phyloP scores from a whole-genome alignment of 37 sponge, comb jelly and placozoan genomes.

The Hexactinellida sp. region DNA sequence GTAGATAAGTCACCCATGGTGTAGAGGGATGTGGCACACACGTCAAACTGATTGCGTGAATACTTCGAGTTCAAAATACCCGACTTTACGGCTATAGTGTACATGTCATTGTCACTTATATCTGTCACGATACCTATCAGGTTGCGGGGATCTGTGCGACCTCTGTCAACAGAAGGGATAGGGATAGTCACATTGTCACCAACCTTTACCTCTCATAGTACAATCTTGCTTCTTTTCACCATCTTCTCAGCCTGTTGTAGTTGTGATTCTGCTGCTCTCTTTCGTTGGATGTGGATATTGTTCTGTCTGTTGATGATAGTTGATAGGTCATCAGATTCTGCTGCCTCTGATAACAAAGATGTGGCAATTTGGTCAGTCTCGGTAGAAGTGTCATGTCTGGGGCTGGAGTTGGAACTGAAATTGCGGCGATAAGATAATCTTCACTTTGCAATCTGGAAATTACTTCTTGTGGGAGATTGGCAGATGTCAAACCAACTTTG shows the following conservation, averaged over 20 bases:
- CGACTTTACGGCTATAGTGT: not conserved
- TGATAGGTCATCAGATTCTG: not conserved
- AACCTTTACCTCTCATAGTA: not conserved
- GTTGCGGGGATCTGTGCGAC: not conserved
- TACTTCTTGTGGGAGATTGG: not conserved
- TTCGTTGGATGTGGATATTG: not conserved
- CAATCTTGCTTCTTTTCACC: not conserved
- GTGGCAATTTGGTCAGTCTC: not conserved
- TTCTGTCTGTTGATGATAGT: not conserved
- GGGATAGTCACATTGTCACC: not conserved
- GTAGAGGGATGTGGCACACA: not conserved
- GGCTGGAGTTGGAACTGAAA: not conserved
- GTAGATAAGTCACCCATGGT: not conserved
- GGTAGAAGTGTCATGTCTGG: not conserved
- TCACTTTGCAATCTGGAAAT: not conserved
- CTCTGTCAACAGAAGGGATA: not conserved
- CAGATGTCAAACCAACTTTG: not conserved
- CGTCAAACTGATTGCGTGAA: not conserved
- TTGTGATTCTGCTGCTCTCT: conserved; percentile 11
- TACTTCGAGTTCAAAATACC: not conserved
- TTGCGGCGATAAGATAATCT: not conserved
- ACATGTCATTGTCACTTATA: not conserved
- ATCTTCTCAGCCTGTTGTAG: too few species aligned
- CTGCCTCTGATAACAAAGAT: not conserved
- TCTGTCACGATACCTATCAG: not conserved